Base-by-base conservation (phyloP, 2,888 invertebrate genomes). In the Hypena proboscidalis region DNA sequence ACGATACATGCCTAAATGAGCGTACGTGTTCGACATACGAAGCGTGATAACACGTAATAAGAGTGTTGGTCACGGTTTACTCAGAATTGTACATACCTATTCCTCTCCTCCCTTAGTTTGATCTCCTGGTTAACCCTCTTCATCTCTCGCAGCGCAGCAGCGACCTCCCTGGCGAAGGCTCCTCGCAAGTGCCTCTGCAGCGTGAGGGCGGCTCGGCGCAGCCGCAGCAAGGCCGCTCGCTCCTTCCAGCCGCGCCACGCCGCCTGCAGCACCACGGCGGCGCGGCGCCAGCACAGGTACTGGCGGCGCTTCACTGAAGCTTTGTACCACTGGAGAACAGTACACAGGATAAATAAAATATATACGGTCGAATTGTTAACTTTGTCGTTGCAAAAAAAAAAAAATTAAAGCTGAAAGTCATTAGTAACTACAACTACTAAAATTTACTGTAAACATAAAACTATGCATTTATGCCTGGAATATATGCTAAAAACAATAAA, bases 131-230 rank as follows among this genome's bases (percentile, higher is more conserved):
- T 96, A 41, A 97, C 96, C 13, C 96, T 87, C 57, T 94, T 92
- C 96, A 97, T 97, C 89, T 97, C 97, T 3, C 97, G 85, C 49
- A 98, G 80, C 0, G 97, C 97, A 0, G 95, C 92, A 0, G 97
- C 97, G 44, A 94, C 97, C 85, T 97, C 97, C 52, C 98, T 89
- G 0, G 97, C 98, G 85, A 97, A 98, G 64, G 97, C 97, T 2
- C 98, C 98, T 5, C 97, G 89, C 52, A 97, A 85, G 77, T 96
- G 97, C 45, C 96, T 93, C 86, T 98, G 97, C 54, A 98, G 95
- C 9, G 97, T 94, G 59, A 97, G 92, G 0, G 95, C 96, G 0
- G 97, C 96, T 8, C 97, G 91, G n/a, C 97, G 92, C 74, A 95
- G 93, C 27, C 94, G 92, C 60, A 97, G 90, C 87, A 97, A 97